These are phyloP conservation scores for Prionailurus bengalensis DNA, from an alignment of 2,113 vertebrate genomes.

Conservation along the genomic window DNA sequence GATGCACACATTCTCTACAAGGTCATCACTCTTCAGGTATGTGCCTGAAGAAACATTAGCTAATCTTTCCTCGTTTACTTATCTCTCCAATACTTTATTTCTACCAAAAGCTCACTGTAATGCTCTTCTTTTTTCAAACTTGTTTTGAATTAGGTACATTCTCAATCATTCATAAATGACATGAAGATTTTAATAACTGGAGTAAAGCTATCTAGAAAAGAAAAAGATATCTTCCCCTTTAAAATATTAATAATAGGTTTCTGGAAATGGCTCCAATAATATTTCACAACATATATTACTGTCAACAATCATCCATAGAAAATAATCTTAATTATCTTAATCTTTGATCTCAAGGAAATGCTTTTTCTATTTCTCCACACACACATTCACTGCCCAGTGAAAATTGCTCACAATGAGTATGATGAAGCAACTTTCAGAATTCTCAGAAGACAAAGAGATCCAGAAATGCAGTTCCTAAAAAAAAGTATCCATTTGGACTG, in stretches of 20 bases:
- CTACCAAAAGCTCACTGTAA: background rate
- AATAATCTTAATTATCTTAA: constrained; percentile 17
- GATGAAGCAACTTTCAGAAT: background rate
- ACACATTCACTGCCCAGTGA: background rate
- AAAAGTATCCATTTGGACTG: background rate
- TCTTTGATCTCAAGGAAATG: constrained; percentile 43
- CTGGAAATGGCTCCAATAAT: background rate
- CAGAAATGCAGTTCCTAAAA: background rate
- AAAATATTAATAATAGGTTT: background rate
- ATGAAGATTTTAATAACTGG: background rate
- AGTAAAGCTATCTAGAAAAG: background rate
- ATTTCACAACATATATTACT: constrained; percentile 47
- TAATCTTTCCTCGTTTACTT: background rate
- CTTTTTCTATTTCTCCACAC: background rate
- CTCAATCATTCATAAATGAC: background rate
- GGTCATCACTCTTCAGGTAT: background rate
- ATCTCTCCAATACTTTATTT: background rate
- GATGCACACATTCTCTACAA: background rate
- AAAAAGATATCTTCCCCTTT: background rate
- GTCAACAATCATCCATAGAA: background rate
- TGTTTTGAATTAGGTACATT: background rate
- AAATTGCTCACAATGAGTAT: background rate
- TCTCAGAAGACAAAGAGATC: background rate
- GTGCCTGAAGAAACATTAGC: background rate
- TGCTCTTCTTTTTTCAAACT: background rate